phyloP scores from a whole-genome alignment of 2,888 invertebrate genomes.

The Pilophorus perplexus region DNA sequence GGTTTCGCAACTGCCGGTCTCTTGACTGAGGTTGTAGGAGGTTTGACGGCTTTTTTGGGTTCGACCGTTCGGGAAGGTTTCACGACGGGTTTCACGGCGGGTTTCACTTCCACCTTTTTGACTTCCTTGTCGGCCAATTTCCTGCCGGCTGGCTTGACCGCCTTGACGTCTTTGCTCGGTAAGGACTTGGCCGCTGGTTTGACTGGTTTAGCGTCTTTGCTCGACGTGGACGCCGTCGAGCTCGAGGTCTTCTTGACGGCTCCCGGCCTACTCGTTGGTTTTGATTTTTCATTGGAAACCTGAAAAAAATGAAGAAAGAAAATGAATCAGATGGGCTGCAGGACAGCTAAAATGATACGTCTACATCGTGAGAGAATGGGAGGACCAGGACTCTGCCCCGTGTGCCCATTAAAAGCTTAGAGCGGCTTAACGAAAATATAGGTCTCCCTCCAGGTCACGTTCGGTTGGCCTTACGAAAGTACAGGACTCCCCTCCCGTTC shows the following conservation, averaged over 20 bases:
- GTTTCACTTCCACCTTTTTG: neutral
- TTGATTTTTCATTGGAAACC: slow-evolving; percentile 15
- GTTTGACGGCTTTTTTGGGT: too few species aligned
- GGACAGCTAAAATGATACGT: too few species aligned
- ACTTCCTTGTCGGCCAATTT: neutral
- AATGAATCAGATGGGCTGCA: neutral
- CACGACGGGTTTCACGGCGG: neutral
- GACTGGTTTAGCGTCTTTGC: neutral
- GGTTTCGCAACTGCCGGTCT: too few species aligned
- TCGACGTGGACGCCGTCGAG: neutral
- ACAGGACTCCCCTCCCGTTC: too few species aligned
- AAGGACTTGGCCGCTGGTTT: too few species aligned
- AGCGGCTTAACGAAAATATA: too few species aligned
- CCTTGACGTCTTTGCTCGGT: slow-evolving; percentile 4
- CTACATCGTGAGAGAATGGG: too few species aligned
- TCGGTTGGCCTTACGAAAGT: too few species aligned
- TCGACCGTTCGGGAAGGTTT: neutral
- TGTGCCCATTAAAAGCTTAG: too few species aligned
- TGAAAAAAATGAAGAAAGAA: neutral
- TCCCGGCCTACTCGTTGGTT: neutral
- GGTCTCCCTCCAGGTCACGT: too few species aligned
- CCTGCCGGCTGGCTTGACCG: neutral
- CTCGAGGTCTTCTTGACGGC: neutral
- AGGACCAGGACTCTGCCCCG: too few species aligned
- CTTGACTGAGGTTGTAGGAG: too few species aligned